These are phyloP conservation scores for Lamellibrachia luymesi DNA, from an alignment of 1,140 invertebrate genomes.

Conservation along the genomic window DNA sequence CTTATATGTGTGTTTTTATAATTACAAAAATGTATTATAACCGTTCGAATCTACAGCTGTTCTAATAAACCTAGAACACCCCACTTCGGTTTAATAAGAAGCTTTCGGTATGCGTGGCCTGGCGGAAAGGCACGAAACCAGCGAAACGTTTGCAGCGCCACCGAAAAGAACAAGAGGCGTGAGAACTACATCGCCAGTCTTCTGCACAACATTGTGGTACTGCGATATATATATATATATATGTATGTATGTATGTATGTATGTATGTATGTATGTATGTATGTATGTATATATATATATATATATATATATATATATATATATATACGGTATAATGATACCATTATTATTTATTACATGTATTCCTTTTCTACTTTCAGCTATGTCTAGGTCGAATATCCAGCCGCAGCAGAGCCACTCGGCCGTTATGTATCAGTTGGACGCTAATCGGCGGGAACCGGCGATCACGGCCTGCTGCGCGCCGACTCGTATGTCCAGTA, in stretches of 20 bases:
- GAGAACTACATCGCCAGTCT: background rate
- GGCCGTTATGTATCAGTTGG: background rate
- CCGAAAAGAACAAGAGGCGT: background rate
- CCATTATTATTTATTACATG: background rate
- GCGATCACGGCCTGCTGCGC: slow-evolving; percentile 9
- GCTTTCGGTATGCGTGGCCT: too few species aligned
- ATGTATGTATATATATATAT: background rate
- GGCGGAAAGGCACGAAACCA: too few species aligned
- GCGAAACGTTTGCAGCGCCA: background rate
- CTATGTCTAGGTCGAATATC: background rate
- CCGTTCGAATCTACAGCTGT: too few species aligned
- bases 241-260: background rate
- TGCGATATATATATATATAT: background rate
- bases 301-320: background rate
- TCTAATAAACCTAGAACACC: too few species aligned
- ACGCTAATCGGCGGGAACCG: background rate
- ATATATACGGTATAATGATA: background rate
- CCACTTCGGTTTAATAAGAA: too few species aligned
- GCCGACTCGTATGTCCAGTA: background rate
- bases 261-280: background rate
- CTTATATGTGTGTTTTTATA: too few species aligned
- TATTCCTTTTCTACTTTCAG: background rate
- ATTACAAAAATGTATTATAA: too few species aligned
- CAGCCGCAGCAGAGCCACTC: background rate
- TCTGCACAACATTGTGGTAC: background rate